Evolutionary conservation across 2,113 vertebrate species (phyloP), one percentile per base, ranked within the genome.

Genomic region (Sminthopsis crassicaudata): DNA sequence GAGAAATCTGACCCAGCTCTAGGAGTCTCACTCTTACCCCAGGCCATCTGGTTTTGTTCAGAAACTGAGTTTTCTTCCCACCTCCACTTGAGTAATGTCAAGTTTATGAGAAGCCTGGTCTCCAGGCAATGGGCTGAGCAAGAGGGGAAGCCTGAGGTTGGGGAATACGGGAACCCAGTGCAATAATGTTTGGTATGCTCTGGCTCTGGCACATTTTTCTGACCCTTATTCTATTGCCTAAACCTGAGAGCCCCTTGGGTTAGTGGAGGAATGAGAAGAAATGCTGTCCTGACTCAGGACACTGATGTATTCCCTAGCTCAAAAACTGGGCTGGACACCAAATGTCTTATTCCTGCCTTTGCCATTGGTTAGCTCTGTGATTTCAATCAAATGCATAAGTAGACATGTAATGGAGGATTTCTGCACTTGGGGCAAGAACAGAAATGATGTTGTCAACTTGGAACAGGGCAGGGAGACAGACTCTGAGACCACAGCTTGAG

Each of bases 11-110:
- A 0, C 16, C 67, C n/a, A 42, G 23, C 52, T 16, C 25, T 11
- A 46, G 23, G 89, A 53, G 50, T 8, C 27, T 11, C 8, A 4
- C 89, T 92, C 0, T 92, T 51, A 12, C 8, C 93, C 36, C 92
- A 8, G 22, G 27, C 46, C 26, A 57, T 54, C 30, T 91, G 8
- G 53, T 95, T 95, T 97, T 0, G 60, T 94, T 90, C 96, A 23
- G 53, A 67, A 2, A 55, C 89, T 1, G 23, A 95, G 90, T 95
- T 11, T 12, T 26, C 6, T 95, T 92, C 57, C 57, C 10, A 46
- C 3, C 2, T 97, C 3, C 90, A 14, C 89, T 96, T 92, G 90
- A 93, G 55, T 46, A 48, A 94, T 94, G 53, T 89, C 53, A 90
- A 90, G 1, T 91, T 89, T 53, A 94, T 94, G 53, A 67, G 51